Conservation (phyloP, 1,140 invertebrate genomes). For the Drosophila baimaii region DNA sequence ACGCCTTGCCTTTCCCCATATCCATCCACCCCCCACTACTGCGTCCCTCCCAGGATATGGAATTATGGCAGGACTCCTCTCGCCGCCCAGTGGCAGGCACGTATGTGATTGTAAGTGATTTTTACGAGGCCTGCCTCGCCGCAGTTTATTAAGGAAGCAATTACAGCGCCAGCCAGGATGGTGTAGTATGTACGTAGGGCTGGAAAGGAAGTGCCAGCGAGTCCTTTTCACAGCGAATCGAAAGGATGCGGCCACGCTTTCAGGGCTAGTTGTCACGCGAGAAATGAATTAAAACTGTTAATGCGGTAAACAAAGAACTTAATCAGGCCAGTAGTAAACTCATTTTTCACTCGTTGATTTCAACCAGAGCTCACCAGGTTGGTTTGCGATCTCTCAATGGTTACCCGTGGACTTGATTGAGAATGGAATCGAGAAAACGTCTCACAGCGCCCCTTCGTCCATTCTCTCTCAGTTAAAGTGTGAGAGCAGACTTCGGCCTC, state of each 20-base stretch:
- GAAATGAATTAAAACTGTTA: constrained; percentile 46
- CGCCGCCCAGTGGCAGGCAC: constrained; percentile 28
- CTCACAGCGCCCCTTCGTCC: too few species aligned
- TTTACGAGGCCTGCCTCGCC: constrained; percentile 52
- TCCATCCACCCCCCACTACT: not conserved
- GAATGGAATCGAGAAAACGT: too few species aligned
- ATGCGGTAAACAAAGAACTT: constrained; percentile 12
- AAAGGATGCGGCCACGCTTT: constrained; percentile 26
- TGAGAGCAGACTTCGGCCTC: too few species aligned
- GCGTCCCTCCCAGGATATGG: constrained; percentile 13
- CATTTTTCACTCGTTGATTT: constrained; percentile 7
- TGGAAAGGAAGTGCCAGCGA: constrained; percentile 7
- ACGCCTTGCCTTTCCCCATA: constrained; percentile 7
- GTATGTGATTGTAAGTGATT: constrained; percentile 68
- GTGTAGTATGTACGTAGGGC: not conserved
- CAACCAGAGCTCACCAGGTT: too few species aligned
- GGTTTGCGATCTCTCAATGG: too few species aligned
- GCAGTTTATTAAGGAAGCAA: constrained; percentile 68
- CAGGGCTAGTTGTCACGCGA: constrained; percentile 48
- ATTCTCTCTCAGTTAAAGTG: too few species aligned
- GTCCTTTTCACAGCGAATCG: not conserved
- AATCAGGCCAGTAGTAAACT: constrained; percentile 26
- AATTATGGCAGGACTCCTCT: constrained; percentile 33
- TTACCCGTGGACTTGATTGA: too few species aligned
- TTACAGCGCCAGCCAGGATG: constrained; percentile 32